Percentiles rank a stretch among this genome's conserved stretches.
phyloP scores from a whole-genome alignment of 2,888 invertebrate species.

The Lacanobia wlatinum region DNA sequence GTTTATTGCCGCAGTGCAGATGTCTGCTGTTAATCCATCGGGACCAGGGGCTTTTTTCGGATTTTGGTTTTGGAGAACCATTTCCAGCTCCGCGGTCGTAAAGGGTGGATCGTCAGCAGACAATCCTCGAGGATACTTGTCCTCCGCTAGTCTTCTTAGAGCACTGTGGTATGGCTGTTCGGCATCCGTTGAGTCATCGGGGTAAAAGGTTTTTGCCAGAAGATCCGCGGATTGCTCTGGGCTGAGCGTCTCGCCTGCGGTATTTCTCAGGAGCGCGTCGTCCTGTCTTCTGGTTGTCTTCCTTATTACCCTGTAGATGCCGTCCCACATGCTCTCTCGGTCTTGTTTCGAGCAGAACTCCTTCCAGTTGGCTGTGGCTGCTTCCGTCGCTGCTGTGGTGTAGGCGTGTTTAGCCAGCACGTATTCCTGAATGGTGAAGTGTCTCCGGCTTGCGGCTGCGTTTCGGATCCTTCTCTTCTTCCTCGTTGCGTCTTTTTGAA shows the following conservation, averaged over 20 bases:
- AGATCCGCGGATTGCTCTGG: background rate
- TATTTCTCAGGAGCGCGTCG: background rate
- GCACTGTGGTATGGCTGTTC: background rate
- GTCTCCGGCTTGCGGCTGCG: conserved; percentile 5
- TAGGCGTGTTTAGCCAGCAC: conserved; percentile 35
- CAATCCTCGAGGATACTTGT: background rate
- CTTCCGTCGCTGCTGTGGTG: conserved; percentile 11
- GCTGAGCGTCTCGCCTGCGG: background rate
- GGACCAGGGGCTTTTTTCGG: conserved; percentile 30
- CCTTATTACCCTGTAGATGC: conserved; percentile 50
- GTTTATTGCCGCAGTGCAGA: conserved; percentile 47
- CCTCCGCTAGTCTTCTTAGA: background rate
- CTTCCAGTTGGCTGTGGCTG: conserved; percentile 58
- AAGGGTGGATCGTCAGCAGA: too few species aligned
- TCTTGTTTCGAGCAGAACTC: conserved; percentile 59
- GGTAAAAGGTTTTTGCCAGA: background rate
- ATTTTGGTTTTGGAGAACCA: conserved; percentile 21
- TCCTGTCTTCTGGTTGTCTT: conserved; percentile 16
- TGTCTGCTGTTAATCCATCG: conserved; percentile 56
- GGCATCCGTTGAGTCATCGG: background rate
- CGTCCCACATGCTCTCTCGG: conserved; percentile 56
- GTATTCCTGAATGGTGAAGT: conserved; percentile 49
- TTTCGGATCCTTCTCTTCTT: conserved; percentile 28
- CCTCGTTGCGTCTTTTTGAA: background rate
- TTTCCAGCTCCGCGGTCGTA: too few species aligned